Conservation (phyloP, 2,113 vertebrate species). For the Strix aluco region DNA sequence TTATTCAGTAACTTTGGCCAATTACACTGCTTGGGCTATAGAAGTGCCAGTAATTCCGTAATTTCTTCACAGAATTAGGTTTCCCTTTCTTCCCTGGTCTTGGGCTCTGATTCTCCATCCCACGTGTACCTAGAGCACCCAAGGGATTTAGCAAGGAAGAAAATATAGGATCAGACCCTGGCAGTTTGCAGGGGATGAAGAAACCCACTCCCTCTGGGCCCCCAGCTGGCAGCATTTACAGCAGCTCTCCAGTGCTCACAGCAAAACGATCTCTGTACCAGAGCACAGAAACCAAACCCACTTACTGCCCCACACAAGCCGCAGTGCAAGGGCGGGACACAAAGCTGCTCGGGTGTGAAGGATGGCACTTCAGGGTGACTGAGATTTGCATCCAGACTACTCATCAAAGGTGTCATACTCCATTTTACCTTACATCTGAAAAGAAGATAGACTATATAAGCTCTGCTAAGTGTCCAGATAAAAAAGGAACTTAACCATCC, state of each 20-base stretch:
- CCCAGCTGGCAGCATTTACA: neutral
- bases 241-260: neutral
- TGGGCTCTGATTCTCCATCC: neutral
- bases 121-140: neutral
- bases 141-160: neutral
- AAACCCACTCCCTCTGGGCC: neutral
- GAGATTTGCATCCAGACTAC: neutral
- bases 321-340: neutral
- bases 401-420: fast-evolving
- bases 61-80: neutral
- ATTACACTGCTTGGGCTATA: neutral
- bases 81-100: neutral
- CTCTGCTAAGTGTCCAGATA: neutral
- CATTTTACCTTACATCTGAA: neutral
- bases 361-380: neutral
- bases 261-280: neutral
- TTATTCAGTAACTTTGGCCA: neutral
- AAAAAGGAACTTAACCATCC: neutral
- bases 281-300: neutral
- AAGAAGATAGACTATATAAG: neutral
- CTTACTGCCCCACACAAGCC: neutral
- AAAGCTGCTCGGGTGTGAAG: neutral
- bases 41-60: neutral
- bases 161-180: neutral
- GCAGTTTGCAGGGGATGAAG: neutral